Percentiles rank a stretch among this genome's conserved stretches.
Conservation (phyloP, 1,140 invertebrate genomes). For the Heliconius melpomene region DNA sequence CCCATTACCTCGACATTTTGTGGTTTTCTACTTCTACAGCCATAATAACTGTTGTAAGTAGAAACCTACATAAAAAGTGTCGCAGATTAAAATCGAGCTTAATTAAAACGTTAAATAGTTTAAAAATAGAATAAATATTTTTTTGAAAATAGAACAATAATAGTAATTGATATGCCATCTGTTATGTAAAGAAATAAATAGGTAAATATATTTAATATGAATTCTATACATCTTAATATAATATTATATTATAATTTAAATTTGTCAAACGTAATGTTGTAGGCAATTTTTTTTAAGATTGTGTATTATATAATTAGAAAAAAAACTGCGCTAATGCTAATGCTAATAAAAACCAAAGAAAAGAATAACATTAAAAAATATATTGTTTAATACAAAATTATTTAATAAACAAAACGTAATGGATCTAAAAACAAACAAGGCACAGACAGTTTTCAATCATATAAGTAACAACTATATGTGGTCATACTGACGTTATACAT, state of each 20-base stretch:
- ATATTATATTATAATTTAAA: background rate
- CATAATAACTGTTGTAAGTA: background rate
- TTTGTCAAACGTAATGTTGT: background rate
- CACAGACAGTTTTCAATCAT: background rate
- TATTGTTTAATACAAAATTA: background rate
- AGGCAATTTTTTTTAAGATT: no score
- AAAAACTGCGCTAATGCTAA: background rate
- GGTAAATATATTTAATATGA: background rate
- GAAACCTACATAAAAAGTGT: constrained; percentile 3
- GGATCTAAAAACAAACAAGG: background rate
- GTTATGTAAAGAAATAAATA: no score
- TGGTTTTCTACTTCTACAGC: constrained; percentile 5
- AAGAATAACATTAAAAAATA: background rate
- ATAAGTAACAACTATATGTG: background rate
- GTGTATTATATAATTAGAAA: background rate
- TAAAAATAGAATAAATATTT: background rate
- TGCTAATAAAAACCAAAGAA: background rate
- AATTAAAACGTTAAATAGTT: background rate
- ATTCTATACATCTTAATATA: background rate
- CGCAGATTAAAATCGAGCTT: background rate
- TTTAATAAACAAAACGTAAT: background rate
- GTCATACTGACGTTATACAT: background rate
- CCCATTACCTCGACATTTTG: constrained; percentile 20
- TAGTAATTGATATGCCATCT: background rate
- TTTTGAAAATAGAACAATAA: background rate